Percentiles rank a stretch among this genome's conserved stretches.
Conservation (phyloP, 2,888 invertebrate species). For the Cantharis flavilabris region DNA sequence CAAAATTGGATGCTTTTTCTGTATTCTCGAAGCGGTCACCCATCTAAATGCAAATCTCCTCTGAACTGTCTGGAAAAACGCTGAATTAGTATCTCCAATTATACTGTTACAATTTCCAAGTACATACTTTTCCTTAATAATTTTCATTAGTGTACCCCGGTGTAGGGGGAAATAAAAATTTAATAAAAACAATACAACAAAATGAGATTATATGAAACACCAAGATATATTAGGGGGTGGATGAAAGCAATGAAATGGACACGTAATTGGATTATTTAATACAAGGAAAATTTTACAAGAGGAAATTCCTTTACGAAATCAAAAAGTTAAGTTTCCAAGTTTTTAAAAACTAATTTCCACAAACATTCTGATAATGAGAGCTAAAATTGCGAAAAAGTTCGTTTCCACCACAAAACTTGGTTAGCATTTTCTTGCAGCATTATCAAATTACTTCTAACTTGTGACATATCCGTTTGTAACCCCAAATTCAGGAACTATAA, state of each 20-base stretch:
- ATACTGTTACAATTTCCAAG: neutral
- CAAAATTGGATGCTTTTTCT: too few species aligned
- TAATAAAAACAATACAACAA: neutral
- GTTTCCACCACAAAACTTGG: neutral
- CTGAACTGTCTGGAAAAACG: neutral
- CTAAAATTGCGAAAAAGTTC: neutral
- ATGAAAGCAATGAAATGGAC: neutral
- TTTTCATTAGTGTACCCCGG: neutral
- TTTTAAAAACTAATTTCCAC: neutral
- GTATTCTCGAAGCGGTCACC: too few species aligned
- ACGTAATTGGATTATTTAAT: neutral
- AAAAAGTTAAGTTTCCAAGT: neutral
- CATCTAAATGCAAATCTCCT: too few species aligned
- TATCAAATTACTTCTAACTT: conserved; percentile 1
- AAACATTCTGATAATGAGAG: neutral
- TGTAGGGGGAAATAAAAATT: neutral
- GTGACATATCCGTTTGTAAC: conserved; percentile 18
- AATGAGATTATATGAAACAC: neutral
- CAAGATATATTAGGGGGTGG: neutral
- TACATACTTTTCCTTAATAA: neutral
- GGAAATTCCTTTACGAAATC: neutral
- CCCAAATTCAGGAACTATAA: conserved; percentile 14
- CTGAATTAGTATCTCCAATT: neutral
- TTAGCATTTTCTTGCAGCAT: conserved; percentile 1
- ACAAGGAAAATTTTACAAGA: neutral